These are phyloP conservation scores for Recurvirostra avosetta DNA, from an alignment of 2,113 vertebrate genomes.

Conservation along the genomic window DNA sequence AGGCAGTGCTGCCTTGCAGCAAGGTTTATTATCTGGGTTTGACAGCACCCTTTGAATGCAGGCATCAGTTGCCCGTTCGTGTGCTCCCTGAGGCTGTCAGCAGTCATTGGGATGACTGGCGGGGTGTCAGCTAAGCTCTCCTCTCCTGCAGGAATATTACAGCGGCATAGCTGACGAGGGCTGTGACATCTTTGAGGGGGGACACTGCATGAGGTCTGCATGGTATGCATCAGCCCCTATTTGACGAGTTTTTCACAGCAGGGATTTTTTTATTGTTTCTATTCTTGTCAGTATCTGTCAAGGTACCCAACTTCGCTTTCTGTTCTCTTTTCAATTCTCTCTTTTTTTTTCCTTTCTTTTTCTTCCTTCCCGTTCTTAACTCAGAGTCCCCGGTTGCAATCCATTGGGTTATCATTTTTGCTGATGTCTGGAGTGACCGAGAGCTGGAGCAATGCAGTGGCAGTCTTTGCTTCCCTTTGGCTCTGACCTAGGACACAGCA, in stretches of 20 bases:
- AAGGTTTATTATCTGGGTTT: neutral
- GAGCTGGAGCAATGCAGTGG: neutral
- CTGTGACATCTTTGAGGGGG: conserved; percentile 26
- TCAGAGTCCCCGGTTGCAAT: neutral
- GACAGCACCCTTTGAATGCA: neutral
- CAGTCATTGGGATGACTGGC: conserved; percentile 1
- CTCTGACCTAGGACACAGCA: neutral
- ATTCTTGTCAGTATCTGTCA: neutral
- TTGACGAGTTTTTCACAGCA: neutral
- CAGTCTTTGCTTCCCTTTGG: neutral
- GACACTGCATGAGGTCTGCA: conserved; percentile 4
- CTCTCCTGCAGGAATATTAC: neutral
- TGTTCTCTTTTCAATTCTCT: neutral
- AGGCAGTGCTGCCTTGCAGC: neutral
- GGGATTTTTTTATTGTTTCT: conserved; percentile 1
- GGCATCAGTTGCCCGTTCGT: neutral
- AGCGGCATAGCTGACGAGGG: neutral
- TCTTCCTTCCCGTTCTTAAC: neutral
- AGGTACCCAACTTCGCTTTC: neutral
- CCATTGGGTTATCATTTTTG: neutral
- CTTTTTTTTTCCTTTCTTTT: neutral
- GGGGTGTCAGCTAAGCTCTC: conserved; percentile 12
- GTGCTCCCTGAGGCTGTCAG: neutral
- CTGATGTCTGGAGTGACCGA: neutral
- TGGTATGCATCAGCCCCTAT: neutral